phyloP scores from a whole-genome alignment of 2,888 invertebrate species.

The Aricia artaxerxes region DNA sequence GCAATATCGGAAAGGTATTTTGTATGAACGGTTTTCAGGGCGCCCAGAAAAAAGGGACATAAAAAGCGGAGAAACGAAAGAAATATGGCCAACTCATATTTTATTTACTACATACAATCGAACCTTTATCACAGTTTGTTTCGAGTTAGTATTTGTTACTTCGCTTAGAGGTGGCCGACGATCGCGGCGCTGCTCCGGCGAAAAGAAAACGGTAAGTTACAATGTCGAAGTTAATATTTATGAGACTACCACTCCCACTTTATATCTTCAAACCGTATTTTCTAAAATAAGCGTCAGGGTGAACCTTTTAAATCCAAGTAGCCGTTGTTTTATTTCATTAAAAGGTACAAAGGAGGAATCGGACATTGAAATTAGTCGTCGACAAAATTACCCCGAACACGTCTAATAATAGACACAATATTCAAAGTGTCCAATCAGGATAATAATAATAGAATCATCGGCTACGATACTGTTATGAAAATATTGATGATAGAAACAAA shows the following conservation, averaged over 20 bases:
- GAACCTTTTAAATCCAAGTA: conserved; percentile 17
- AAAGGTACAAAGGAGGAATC: background rate
- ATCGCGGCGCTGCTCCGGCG: conserved; percentile 43
- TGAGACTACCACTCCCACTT: conserved; percentile 30
- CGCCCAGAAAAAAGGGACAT: conserved; percentile 74
- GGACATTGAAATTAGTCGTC: background rate
- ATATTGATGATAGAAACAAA: background rate
- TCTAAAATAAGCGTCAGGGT: conserved; percentile 22
- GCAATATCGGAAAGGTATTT: conserved; percentile 78
- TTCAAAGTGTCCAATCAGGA: background rate
- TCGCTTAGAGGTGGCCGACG: conserved; percentile 54
- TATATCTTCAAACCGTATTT: conserved; percentile 27
- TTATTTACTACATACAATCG: conserved; percentile 80
- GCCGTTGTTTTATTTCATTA: conserved; percentile 18
- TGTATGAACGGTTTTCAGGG: conserved; percentile 74
- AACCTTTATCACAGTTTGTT: conserved; percentile 77
- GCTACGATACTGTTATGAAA: background rate
- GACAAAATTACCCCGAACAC: background rate
- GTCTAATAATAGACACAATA: background rate
- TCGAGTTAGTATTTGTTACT: conserved; percentile 69
- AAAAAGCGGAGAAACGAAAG: conserved; percentile 75
- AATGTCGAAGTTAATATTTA: conserved; percentile 34
- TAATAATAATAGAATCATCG: background rate
- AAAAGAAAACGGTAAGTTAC: conserved; percentile 34
- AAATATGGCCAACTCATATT: conserved; percentile 79